Evolutionary conservation across 2,113 vertebrate genomes (phyloP).

Genomic region (Nymphicus hollandicus): DNA sequence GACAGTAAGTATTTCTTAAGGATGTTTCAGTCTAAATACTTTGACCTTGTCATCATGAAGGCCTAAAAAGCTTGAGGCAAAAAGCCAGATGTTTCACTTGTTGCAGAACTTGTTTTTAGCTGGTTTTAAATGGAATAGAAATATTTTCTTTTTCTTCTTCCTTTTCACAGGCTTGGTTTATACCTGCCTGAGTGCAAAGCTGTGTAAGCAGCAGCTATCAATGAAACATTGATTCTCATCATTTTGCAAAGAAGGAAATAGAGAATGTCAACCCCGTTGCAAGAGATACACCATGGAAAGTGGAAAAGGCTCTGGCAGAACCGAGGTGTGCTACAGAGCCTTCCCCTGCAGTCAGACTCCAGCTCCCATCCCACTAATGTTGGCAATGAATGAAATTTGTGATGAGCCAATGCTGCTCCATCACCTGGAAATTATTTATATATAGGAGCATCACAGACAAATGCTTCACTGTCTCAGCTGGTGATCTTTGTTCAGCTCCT

Average conservation of each 20-base stretch:
- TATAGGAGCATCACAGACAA: neutral
- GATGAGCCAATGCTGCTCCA: neutral
- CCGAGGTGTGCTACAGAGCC: neutral
- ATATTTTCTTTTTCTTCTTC: neutral
- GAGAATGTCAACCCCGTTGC: neutral
- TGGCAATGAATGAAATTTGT: neutral
- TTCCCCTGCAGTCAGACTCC: accelerated
- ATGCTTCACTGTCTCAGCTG: neutral
- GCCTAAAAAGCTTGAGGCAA: neutral
- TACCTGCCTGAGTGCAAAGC: neutral
- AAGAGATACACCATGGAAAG: neutral
- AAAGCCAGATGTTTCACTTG: neutral
- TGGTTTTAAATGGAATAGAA: neutral
- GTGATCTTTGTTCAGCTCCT: neutral
- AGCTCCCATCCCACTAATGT: neutral
- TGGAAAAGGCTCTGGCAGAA: neutral
- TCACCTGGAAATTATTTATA: neutral
- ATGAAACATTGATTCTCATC: neutral
- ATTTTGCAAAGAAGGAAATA: neutral
- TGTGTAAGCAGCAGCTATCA: neutral
- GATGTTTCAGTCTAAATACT: conserved; percentile 4
- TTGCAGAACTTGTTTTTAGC: neutral
- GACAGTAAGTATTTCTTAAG: neutral
- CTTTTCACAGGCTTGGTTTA: neutral
- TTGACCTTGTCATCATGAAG: neutral